A percentile compares a stretch with the other conserved stretches of the same genome.
phyloP scores from a whole-genome alignment of 2,797 vertebrate species.

The Hippopotamyrus pictus region DNA sequence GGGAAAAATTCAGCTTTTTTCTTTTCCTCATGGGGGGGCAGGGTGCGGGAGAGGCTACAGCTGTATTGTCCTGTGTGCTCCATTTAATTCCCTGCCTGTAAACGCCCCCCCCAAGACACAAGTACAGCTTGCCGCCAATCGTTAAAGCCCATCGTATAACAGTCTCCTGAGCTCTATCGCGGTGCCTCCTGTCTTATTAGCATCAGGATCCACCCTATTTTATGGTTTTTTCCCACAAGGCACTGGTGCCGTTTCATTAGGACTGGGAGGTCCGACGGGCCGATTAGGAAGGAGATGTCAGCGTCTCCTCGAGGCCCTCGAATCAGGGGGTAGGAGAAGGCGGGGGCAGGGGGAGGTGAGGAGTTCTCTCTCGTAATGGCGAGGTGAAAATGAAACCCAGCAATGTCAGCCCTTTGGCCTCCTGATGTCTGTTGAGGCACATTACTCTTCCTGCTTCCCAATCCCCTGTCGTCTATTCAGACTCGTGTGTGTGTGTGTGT shows the following conservation, averaged over 20 bases:
- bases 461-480: conserved; percentile 34
- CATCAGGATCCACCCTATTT: conserved; percentile 34
- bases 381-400: conserved; percentile 52
- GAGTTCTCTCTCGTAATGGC: conserved; percentile 23
- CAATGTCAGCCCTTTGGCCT: conserved; percentile 45
- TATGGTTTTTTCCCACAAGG: conserved; percentile 33
- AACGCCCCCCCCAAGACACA: conserved; percentile 44
- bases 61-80: conserved; percentile 13
- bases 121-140: conserved; percentile 47
- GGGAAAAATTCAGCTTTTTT: conserved; percentile 1
- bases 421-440: conserved; percentile 35
- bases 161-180: conserved; percentile 49
- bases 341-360: neutral
- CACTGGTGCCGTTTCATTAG: conserved; percentile 39
- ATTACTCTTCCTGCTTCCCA: conserved; percentile 38
- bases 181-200: conserved; percentile 48
- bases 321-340: conserved; percentile 16
- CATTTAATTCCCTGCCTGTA: conserved; percentile 45
- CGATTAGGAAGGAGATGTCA: conserved; percentile 41
- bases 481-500: neutral
- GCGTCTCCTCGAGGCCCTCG: conserved; percentile 28
- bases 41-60: neutral
- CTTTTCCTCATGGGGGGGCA: neutral
- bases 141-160: conserved; percentile 39
- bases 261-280: conserved; percentile 41